Evolutionary conservation across 1,140 invertebrate genomes (phyloP).

Genomic region (Listronotus bonariensis): DNA sequence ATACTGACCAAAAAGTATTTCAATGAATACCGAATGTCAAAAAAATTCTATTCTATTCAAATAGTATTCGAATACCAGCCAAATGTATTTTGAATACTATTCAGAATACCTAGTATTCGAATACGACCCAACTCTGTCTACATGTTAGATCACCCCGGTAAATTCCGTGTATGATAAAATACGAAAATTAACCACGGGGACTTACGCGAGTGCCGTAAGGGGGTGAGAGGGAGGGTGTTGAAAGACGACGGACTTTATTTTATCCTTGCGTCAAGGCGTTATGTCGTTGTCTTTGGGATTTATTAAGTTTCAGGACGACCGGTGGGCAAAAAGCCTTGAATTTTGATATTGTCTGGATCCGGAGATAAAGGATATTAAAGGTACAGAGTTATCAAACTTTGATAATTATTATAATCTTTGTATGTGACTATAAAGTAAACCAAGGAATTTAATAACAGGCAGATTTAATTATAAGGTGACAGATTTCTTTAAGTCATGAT

Average conservation of each 20-base stretch:
- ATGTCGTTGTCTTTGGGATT: constrained; percentile 26
- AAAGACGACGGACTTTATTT: neutral
- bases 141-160: neutral
- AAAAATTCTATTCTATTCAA: too few species aligned
- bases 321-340: constrained; percentile 24
- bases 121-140: too few species aligned
- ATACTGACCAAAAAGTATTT: too few species aligned
- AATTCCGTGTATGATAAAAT: too few species aligned
- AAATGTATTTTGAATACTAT: too few species aligned
- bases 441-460: neutral
- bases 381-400: constrained; percentile 11
- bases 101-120: too few species aligned
- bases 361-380: constrained; percentile 14
- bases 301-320: constrained; percentile 15
- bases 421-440: neutral
- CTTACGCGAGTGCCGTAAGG: neutral
- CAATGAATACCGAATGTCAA: too few species aligned
- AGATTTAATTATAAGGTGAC: too few species aligned
- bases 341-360: constrained; percentile 11
- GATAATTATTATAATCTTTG: constrained; percentile 7
- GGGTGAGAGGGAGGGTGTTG: neutral
- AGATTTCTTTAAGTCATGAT: too few species aligned
- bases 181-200: neutral
- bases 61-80: too few species aligned
- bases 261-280: constrained; percentile 16